Conservation (phyloP, 2,113 vertebrate genomes). For the Hemiscyllium ocellatum region DNA sequence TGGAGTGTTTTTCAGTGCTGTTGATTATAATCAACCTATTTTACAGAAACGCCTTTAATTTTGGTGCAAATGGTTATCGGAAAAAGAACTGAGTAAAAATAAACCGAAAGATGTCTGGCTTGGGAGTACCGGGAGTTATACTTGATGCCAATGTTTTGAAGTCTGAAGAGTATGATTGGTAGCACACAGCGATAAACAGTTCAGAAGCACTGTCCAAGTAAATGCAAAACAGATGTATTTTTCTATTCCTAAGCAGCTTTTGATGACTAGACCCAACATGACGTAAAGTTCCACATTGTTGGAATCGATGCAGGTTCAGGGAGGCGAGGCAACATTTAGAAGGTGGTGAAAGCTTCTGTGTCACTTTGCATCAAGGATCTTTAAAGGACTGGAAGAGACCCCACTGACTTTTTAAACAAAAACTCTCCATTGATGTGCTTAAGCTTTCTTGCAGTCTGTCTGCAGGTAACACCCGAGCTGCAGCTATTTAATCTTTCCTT, state of each 20-base stretch:
- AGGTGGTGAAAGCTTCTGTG: slow-evolving; percentile 10
- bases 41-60: neutral
- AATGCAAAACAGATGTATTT: slow-evolving; percentile 76
- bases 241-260: slow-evolving; percentile 75
- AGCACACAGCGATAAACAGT: slow-evolving; percentile 75
- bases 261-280: slow-evolving; percentile 76
- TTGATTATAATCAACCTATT: neutral
- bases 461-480: neutral
- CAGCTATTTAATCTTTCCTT: neutral
- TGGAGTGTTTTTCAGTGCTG: neutral
- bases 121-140: slow-evolving; percentile 50
- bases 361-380: neutral
- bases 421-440: neutral
- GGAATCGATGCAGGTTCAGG: slow-evolving; percentile 66
- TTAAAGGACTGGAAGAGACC: neutral
- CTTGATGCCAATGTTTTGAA: slow-evolving; percentile 65
- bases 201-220: slow-evolving; percentile 63
- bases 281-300: slow-evolving; percentile 69
- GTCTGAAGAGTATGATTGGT: slow-evolving; percentile 67
- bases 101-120: neutral
- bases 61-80: neutral
- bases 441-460: slow-evolving; percentile 6
- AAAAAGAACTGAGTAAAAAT: neutral
- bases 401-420: neutral
- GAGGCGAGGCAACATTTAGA: slow-evolving; percentile 41